Evolutionary conservation across 2,113 vertebrate genomes (phyloP).

Genomic region (Chelonoidis abingdonii): DNA sequence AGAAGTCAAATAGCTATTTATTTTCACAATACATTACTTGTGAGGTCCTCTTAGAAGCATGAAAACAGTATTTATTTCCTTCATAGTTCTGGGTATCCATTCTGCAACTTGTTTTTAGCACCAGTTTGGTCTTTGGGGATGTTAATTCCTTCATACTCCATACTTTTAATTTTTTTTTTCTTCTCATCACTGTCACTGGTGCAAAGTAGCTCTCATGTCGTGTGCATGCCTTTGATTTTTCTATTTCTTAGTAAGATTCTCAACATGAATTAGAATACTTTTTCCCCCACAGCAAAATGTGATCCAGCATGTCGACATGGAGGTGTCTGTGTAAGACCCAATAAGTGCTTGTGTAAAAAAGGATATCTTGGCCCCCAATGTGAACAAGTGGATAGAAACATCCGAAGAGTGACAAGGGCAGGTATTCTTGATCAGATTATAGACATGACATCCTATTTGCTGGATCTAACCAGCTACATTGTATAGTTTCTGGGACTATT

Average conservation of each 20-base stretch:
- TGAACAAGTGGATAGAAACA: conserved; percentile 89
- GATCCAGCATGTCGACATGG: conserved; percentile 94
- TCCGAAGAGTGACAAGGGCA: conserved; percentile 91
- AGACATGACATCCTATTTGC: conserved; percentile 97
- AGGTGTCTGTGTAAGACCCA: conserved; percentile 94
- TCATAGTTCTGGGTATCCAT: background rate
- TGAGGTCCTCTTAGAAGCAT: accelerated
- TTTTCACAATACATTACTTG: background rate
- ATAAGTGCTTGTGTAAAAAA: conserved; percentile 98
- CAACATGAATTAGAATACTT: background rate
- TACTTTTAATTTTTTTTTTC: background rate
- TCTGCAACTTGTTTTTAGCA: background rate
- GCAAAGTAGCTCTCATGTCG: background rate
- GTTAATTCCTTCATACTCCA: background rate
- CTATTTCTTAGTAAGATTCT: background rate
- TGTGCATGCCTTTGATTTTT: background rate
- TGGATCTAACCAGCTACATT: conserved; percentile 97
- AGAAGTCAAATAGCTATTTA: background rate
- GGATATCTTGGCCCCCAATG: conserved; percentile 86
- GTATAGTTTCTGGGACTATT: conserved; percentile 89
- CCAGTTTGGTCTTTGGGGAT: background rate
- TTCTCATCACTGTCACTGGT: background rate
- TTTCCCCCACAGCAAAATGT: conserved; percentile 88
- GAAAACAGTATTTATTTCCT: background rate
- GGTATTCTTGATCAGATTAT: conserved; percentile 98